phyloP scores from a whole-genome alignment of 2,113 vertebrate genomes.

The Engraulis encrasicolus region DNA sequence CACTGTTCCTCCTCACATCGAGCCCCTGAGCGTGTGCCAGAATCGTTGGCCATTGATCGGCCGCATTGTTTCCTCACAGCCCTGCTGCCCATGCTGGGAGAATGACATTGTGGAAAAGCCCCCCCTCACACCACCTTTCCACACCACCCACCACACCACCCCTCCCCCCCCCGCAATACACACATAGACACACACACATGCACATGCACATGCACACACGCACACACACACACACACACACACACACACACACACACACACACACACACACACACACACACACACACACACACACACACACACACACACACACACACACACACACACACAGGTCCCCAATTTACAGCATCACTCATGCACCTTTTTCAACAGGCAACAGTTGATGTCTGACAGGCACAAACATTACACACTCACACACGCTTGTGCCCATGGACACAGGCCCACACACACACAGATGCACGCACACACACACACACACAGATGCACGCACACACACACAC shows the following conservation, averaged over 20 bases:
- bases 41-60: conserved; percentile 41
- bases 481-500: no score
- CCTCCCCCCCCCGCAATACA: background rate
- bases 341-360: background rate
- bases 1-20: conserved; percentile 14
- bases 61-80: conserved; percentile 39
- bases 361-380: background rate
- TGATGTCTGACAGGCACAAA: background rate
- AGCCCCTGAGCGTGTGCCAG: conserved; percentile 45
- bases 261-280: no score
- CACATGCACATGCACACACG: no score
- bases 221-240: background rate
- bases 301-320: background rate
- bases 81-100: conserved; percentile 3
- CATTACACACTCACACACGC: background rate
- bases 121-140: background rate
- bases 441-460: background rate
- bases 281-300: background rate
- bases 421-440: background rate
- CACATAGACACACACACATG: background rate
- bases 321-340: background rate
- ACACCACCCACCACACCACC: no score
- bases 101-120: conserved; percentile 28
- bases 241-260: background rate
- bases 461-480: no score